Base-by-base conservation (phyloP, 2,888 invertebrate genomes). In the Cataglyphis altisquamis region DNA sequence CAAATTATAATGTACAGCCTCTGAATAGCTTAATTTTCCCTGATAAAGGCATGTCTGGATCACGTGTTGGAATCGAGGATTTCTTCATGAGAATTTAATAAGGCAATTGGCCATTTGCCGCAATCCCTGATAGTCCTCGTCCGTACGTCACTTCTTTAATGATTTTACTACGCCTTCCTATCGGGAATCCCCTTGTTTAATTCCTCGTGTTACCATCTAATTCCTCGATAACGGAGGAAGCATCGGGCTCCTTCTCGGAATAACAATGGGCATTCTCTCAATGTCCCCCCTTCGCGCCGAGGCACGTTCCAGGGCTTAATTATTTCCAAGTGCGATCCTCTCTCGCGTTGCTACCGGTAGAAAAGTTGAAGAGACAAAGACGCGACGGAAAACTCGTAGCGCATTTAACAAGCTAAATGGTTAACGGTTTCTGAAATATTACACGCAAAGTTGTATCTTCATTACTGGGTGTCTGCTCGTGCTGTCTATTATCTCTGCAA, bases 221-320 rank as follows among this genome's bases (percentile, higher is more conserved):
- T 90, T 90, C 85, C 88, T 84, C 88, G 90, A 90, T 90, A 89
- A 90, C 88, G 88, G 84, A 73, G 75, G 74, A 78, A 73, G 83
- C 83, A 86, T 83, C 60, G 83, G 48, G 82, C 60, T 84, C 85
- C 83, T 85, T 74, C 77, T n/a, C 68, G 75, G 90, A 90, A 90
- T 90, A 90, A 90, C 88, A 90, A 90, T 90, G 63, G 85, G 66
- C 67, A 68, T 63, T 70, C 45, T 21, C 78, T 68, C 52, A 25
- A 78, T 82, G 89, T 55, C n/a, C 52, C n/a, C 55, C 72, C 72
- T 83, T 72, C 70, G 80, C 64, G 52, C 73, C 52, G 29, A 62
- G 74, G 84, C 87, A 86, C 88, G 87, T 87, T 86, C 86, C 62
- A 72, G 77, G 80, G 77, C 87, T 86, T 88, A 90, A 90, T 90